phyloP scores from a whole-genome alignment of 2,888 invertebrate species.

The Cryptophagus acutangulus region DNA sequence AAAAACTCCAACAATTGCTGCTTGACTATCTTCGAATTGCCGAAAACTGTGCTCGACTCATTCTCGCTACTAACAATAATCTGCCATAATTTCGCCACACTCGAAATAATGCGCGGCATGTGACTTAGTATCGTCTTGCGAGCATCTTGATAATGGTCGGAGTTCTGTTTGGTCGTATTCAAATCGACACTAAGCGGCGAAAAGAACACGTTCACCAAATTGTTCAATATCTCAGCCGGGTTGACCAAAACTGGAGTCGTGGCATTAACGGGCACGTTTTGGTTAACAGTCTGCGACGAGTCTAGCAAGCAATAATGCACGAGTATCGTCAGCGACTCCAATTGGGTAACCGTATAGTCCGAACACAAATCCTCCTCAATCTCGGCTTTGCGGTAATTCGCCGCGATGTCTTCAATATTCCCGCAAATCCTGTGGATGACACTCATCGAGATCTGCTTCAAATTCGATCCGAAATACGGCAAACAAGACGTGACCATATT shows the following conservation, averaged over 20 bases:
- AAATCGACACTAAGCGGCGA: slow-evolving; percentile 53
- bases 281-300: slow-evolving; percentile 47
- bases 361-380: slow-evolving; percentile 55
- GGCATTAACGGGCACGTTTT: slow-evolving; percentile 34
- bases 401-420: slow-evolving; percentile 62
- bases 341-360: slow-evolving; percentile 71
- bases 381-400: slow-evolving; percentile 39
- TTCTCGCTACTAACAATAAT: slow-evolving; percentile 50
- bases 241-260: slow-evolving; percentile 54
- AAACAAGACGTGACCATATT: slow-evolving; percentile 73
- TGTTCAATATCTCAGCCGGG: slow-evolving; percentile 71
- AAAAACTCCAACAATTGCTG: slow-evolving; percentile 76
- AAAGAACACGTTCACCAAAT: slow-evolving; percentile 75
- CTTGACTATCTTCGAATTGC: slow-evolving; percentile 64
- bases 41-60: slow-evolving; percentile 55
- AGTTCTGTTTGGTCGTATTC: slow-evolving; percentile 42
- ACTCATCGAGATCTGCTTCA: slow-evolving; percentile 71
- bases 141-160: slow-evolving; percentile 52
- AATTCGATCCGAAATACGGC: slow-evolving; percentile 71
- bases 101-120: slow-evolving; percentile 74
- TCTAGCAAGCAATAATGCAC: slow-evolving; percentile 78
- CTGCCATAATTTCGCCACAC: slow-evolving; percentile 75
- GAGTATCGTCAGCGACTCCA: slow-evolving; percentile 72
- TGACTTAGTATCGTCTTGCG: slow-evolving; percentile 71
- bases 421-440: slow-evolving; percentile 75